Percentiles rank a stretch among this genome's conserved stretches.
These are phyloP conservation scores for Toxotes jaculatrix DNA, from an alignment of 2,113 vertebrate species.

Conservation along the genomic window DNA sequence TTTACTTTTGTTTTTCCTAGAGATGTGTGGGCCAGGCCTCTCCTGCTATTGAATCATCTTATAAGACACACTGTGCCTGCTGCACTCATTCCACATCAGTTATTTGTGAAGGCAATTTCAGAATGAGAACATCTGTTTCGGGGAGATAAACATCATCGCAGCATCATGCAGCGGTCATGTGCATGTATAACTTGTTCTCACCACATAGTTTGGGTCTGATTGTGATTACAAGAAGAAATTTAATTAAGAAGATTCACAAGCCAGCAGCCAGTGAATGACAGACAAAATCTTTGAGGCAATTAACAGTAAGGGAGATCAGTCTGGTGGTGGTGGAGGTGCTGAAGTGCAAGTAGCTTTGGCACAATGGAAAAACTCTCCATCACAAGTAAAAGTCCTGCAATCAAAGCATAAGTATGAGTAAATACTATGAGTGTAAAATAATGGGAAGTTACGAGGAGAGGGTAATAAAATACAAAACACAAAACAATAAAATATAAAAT, in stretches of 20 bases:
- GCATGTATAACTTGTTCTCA: background rate
- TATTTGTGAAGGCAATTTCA: slow-evolving; percentile 30
- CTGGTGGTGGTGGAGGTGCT: background rate
- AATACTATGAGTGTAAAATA: background rate
- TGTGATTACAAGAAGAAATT: slow-evolving; percentile 11
- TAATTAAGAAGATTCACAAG: background rate
- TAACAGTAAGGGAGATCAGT: background rate
- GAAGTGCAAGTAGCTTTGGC: background rate
- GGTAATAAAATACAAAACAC: background rate
- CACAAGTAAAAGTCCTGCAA: background rate
- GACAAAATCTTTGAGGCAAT: background rate
- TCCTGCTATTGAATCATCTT: slow-evolving; percentile 56
- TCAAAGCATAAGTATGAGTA: background rate
- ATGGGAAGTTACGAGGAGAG: background rate
- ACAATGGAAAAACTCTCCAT: background rate
- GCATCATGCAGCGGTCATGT: background rate
- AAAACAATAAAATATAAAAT: no score
- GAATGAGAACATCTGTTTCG: slow-evolving; percentile 39
- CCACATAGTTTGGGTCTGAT: background rate
- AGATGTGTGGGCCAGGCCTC: slow-evolving; percentile 60
- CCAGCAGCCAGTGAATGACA: background rate
- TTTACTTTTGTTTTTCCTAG: slow-evolving; percentile 79
- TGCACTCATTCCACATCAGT: slow-evolving; percentile 31
- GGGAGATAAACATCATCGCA: slow-evolving; percentile 39
- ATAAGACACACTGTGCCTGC: slow-evolving; percentile 21